Evolutionary conservation across 2,888 invertebrate species (phyloP).

Genomic region (Blera fallax): DNA sequence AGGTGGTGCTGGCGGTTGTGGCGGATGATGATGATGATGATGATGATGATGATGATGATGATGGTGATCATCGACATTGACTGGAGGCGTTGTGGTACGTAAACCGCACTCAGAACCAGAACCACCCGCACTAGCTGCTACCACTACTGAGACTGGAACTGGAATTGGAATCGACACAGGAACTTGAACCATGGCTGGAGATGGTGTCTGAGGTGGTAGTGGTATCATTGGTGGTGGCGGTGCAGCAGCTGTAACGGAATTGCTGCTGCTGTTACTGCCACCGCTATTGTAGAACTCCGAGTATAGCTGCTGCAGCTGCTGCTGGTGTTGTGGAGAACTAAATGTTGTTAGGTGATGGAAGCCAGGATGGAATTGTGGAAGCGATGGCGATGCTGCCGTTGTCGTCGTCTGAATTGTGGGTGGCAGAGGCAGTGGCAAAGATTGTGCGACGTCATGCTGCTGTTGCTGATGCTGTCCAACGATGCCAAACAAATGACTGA

Average conservation of each 20-base stretch:
- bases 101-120: slow-evolving; percentile 33
- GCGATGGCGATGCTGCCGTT: slow-evolving; percentile 22
- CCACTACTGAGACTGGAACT: slow-evolving; percentile 56
- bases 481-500: slow-evolving; percentile 79
- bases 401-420: slow-evolving; percentile 72
- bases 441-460: slow-evolving; percentile 51
- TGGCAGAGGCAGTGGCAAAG: slow-evolving; percentile 74
- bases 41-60: slow-evolving; percentile 57
- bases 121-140: slow-evolving; percentile 58
- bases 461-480: slow-evolving; percentile 35
- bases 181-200: slow-evolving; percentile 69
- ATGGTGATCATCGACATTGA: slow-evolving; percentile 45
- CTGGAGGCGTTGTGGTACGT: slow-evolving; percentile 59
- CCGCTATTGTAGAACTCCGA: slow-evolving; percentile 75
- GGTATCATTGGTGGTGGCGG: slow-evolving; percentile 65
- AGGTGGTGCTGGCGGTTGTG: slow-evolving; percentile 72
- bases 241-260: slow-evolving; percentile 51
- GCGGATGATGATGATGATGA: slow-evolving; percentile 72
- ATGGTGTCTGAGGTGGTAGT: slow-evolving; percentile 62
- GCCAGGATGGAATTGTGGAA: slow-evolving; percentile 63
- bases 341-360: slow-evolving; percentile 61
- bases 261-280: slow-evolving; percentile 73
- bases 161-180: slow-evolving; percentile 60
- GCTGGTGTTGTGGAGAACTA: slow-evolving; percentile 73
- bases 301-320: slow-evolving; percentile 76